Evolutionary conservation across 2,888 invertebrate genomes (phyloP).

Genomic region (Drosophila villosipedis): DNA sequence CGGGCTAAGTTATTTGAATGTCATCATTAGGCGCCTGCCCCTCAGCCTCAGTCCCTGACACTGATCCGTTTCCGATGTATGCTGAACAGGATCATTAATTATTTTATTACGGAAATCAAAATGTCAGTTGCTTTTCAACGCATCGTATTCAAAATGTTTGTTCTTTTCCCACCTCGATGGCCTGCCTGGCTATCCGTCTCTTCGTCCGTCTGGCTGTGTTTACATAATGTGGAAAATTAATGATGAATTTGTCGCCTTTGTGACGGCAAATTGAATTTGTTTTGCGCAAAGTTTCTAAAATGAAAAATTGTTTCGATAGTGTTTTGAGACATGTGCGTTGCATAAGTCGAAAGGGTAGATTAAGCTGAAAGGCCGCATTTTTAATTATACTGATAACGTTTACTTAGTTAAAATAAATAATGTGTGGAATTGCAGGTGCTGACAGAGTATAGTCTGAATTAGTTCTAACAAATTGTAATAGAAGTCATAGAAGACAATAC

Average conservation of each 20-base stretch:
- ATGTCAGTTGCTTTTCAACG: constrained; percentile 78
- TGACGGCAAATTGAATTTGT: constrained; percentile 42
- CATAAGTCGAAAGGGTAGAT: background rate
- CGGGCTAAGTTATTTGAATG: constrained; percentile 66
- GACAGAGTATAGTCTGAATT: background rate
- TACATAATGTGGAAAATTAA: constrained; percentile 79
- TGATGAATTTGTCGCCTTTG: constrained; percentile 63
- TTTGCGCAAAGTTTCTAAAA: constrained; percentile 57
- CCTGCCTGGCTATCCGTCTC: constrained; percentile 15
- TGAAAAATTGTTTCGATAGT: constrained; percentile 62
- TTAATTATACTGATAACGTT: constrained; percentile 2
- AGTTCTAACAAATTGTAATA: background rate
- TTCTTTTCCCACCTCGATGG: constrained; percentile 25
- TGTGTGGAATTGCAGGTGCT: background rate
- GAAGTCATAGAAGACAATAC: background rate
- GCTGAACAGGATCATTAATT: constrained; percentile 70
- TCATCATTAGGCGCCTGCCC: constrained; percentile 73
- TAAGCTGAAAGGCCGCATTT: background rate
- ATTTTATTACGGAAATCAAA: constrained; percentile 82
- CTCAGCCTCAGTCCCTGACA: constrained; percentile 24
- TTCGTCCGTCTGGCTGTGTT: constrained; percentile 53
- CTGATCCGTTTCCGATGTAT: constrained; percentile 69
- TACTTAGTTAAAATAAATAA: background rate
- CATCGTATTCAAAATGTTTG: constrained; percentile 65
- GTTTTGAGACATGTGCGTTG: constrained; percentile 14